Base-by-base conservation (phyloP, 2,888 invertebrate genomes). In the Netelia melanura region DNA sequence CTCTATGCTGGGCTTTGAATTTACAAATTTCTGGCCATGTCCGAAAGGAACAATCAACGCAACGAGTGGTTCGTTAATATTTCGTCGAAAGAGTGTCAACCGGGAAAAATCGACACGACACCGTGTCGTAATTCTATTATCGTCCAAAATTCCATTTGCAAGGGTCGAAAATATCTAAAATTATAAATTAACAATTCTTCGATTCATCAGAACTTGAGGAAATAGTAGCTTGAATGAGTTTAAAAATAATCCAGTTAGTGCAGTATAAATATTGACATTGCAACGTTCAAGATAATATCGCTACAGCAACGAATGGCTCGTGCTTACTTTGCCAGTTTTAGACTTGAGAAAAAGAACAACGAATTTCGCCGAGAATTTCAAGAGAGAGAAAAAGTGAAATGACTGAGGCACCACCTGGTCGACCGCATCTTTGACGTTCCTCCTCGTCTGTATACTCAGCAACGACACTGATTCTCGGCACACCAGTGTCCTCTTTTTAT, bases 391-490 rank as follows among this genome's bases (percentile, higher is more conserved):
- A 68, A 6, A 68, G 72, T 52, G 67, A 21, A 83, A 78, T 78
- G 62, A 74, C 77, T 65, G 64, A 78, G 38, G 81, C 44, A 65
- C 81, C 84, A 84, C 84, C 84, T 84, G 84, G 84, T 75, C 68
- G 68, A 64, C 43, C 70, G 81, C 81, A 58, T 84, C 84, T 84
- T 78, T 84, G 74, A 65, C 81, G 78, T 84, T 78, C 78, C 74
- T 81, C 78, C 68, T 77, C 52, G 70, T 58, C 68, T 78, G 74
- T 74, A 70, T 72, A 75, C 65, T 70, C 84, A 65, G 62, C 84
- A 44, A 54, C 72, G 70, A 70, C 77, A 81, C 77, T 56, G 81
- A 81, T 81, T 70, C 44, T 44, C 64, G 21, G 70, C 65, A 58
- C 81, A 43, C 44, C 61, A 25, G 23, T 23, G 52, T 43, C 67